Evolutionary conservation across 2,888 invertebrate genomes (phyloP), one percentile per base, ranked within the genome.

Genomic region (Lasius fuliginosus): DNA sequence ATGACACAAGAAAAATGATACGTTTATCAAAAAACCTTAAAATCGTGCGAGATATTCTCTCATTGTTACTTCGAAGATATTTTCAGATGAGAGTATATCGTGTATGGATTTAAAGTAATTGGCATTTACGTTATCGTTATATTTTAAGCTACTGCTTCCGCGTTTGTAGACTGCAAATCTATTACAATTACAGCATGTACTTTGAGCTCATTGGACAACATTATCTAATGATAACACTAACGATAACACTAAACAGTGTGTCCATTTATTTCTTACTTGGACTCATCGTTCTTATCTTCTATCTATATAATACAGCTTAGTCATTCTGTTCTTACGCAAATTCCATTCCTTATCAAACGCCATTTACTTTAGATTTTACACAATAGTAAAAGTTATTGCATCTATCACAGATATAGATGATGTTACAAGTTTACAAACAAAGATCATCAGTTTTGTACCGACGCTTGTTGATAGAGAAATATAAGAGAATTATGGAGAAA

Each of bases 191-290:
- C 11, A 30, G n/a, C 18, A 15, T 64, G 49, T 46, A 76, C 23
- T 65, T 60, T 76, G 75, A 65, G 12, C 49, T 33, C n/a, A 49
- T 65, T 65, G 65, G 36, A 65, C 65, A 76, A 23, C 6, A 36
- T 65, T 76, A 75, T 65, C 65, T 46, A 60, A 30, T 18, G n/a
- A n/a, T n/a, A n/a, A 36, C 33, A 75, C 1, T 3, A 18, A 74
- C 1, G 62, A 74, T 65, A 64, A 46, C 23, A 76, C 18, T 36
- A 36, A 76, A 36, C 23, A 64, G 0, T 36, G 0, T 36, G 11
- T 23, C 1, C 5, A 18, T 49, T 23, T 74, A n/a, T 6, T 49
- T 23, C 27, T 64, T 36, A 0, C 1, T 53, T n/a, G 0, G 1
- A 75, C 5, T 11, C n/a, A 9, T 36, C 33, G 0, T 75, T 46